A percentile compares a stretch with the other conserved stretches of the same genome.
These are phyloP conservation scores for Acridotheres tristis DNA, from an alignment of 2,797 vertebrate species.

Conservation along the genomic window DNA sequence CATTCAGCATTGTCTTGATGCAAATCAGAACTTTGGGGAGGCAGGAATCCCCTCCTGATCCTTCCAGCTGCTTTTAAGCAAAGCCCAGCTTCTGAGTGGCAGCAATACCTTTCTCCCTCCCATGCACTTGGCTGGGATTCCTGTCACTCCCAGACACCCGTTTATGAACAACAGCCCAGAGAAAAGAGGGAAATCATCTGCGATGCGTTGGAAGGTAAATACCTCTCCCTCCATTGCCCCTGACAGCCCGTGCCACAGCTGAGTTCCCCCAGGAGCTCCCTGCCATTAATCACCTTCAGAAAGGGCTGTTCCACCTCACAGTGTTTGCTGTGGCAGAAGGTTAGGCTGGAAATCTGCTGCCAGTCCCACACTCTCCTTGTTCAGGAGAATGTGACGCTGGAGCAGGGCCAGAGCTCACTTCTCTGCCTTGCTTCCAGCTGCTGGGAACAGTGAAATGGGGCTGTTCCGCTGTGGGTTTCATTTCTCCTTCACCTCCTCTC, in stretches of 20 bases:
- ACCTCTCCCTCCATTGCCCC: slow-evolving; percentile 33
- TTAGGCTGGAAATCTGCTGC: not conserved
- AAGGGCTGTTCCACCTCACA: slow-evolving; percentile 14
- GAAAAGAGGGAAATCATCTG: not conserved
- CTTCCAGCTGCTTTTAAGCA: not conserved
- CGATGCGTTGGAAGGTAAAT: slow-evolving; percentile 42
- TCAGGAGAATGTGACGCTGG: not conserved
- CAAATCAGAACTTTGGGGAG: not conserved
- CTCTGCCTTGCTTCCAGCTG: slow-evolving; percentile 20
- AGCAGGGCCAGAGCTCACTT: not conserved
- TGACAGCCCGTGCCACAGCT: slow-evolving; percentile 37
- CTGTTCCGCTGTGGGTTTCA: not conserved
- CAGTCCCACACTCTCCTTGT: not conserved
- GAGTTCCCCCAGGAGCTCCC: slow-evolving; percentile 11
- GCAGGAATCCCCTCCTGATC: not conserved
- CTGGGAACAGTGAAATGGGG: not conserved
- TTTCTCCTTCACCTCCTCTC: not conserved
- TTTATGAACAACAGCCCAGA: not conserved
- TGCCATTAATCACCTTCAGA: slow-evolving; percentile 61
- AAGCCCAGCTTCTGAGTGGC: not conserved
- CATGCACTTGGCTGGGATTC: fast-evolving
- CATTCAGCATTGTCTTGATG: too few relatives aligned
- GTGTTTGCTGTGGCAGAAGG: not conserved
- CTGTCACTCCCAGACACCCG: not conserved
- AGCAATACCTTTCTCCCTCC: not conserved